Evolutionary conservation across 2,888 invertebrate species (phyloP).

Genomic region (Plebejus argus): DNA sequence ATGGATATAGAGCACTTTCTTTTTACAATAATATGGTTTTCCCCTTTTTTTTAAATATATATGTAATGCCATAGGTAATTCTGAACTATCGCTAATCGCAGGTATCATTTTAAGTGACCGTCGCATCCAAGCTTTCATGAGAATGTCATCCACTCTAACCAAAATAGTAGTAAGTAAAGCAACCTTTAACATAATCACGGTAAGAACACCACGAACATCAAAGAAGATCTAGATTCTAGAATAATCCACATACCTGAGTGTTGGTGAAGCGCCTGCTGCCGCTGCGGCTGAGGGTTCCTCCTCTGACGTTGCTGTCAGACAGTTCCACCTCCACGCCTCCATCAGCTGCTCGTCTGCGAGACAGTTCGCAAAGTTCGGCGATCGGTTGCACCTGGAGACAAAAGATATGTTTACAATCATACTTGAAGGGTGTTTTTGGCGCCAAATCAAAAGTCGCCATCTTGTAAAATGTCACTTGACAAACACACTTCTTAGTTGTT

Average conservation of each 20-base stretch:
- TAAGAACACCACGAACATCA: background rate
- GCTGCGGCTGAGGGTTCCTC: slow-evolving; percentile 91
- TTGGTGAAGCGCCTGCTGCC: slow-evolving; percentile 90
- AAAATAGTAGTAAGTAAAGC: too few species aligned
- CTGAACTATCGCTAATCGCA: too few species aligned
- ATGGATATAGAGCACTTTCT: background rate
- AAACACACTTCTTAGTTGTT: too few species aligned
- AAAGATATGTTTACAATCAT: slow-evolving; percentile 18
- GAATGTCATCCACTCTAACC: too few species aligned
- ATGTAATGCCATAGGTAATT: too few species aligned
- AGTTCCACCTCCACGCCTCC: slow-evolving; percentile 85
- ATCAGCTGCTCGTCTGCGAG: slow-evolving; percentile 84
- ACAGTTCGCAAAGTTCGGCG: slow-evolving; percentile 94
- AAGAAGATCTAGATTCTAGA: background rate
- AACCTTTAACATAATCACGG: background rate
- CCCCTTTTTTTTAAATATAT: too few species aligned
- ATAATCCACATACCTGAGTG: slow-evolving; percentile 70
- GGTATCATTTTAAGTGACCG: too few species aligned
- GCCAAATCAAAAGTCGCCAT: background rate
- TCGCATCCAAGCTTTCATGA: too few species aligned
- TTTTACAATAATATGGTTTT: too few species aligned
- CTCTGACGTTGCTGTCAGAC: slow-evolving; percentile 81
- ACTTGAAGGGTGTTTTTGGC: background rate
- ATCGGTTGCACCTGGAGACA: slow-evolving; percentile 92
- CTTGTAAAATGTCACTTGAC: background rate